Conservation (phyloP, 2,797 vertebrate species). For the Danio aesculapii region DNA sequence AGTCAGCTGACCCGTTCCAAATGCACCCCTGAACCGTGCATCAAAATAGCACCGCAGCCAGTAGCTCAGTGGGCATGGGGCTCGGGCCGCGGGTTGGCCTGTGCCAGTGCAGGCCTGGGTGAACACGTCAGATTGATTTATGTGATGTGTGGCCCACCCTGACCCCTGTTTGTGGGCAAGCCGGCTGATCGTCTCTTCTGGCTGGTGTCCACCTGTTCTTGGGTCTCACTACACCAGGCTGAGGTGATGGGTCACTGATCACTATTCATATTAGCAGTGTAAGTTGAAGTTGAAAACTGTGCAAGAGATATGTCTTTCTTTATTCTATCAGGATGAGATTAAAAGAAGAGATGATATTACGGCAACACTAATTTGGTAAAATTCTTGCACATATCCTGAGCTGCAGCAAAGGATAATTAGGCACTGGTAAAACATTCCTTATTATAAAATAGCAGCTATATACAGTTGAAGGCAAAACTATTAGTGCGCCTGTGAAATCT, state of each 20-base stretch:
- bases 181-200: conserved; percentile 59
- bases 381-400: background rate
- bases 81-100: conserved; percentile 46
- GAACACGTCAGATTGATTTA: conserved; percentile 80
- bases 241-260: conserved; percentile 54
- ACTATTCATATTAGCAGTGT: conserved; percentile 37
- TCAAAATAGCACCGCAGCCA: conserved; percentile 61
- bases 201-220: conserved; percentile 77
- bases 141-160: conserved; percentile 70
- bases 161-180: conserved; percentile 67
- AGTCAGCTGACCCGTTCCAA: conserved; percentile 75
- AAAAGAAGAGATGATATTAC: background rate
- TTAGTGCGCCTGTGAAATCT: no score
- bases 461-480: no score
- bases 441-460: no score
- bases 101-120: conserved; percentile 74
- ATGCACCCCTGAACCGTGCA: conserved; percentile 69
- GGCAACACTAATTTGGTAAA: background rate
- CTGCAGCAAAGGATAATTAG: background rate
- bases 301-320: background rate
- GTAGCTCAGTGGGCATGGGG: conserved; percentile 58
- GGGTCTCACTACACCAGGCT: conserved; percentile 27
- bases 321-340: background rate
- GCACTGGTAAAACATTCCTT: no score
- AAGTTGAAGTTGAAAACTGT: conserved; percentile 15